These are phyloP conservation scores for Furcula furcula DNA, from an alignment of 2,888 invertebrate genomes.

Conservation along the genomic window DNA sequence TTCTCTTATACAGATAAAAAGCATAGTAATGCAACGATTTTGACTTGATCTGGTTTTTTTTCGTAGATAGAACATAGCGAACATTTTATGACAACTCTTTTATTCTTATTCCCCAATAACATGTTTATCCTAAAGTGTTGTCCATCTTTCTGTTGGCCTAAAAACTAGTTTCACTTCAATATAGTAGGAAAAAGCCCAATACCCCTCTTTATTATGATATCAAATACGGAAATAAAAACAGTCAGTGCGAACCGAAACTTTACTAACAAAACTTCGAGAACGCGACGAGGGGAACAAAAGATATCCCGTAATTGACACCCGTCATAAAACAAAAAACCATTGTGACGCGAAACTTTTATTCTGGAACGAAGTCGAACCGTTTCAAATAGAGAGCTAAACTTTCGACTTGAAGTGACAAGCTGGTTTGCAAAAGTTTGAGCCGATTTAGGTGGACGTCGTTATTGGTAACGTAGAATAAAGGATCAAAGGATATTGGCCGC, in stretches of 20 bases:
- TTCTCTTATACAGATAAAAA: too few relatives aligned
- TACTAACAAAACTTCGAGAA: conserved; percentile 26
- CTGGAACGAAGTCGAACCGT: conserved; percentile 34
- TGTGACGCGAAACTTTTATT: conserved; percentile 35
- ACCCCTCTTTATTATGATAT: conserved; percentile 21
- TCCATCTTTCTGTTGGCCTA: neutral
- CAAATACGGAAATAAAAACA: conserved; percentile 33
- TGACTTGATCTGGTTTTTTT: too few relatives aligned
- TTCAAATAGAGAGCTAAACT: conserved; percentile 40
- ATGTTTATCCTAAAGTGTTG: too few relatives aligned
- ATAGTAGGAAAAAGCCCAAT: neutral
- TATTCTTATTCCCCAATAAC: too few relatives aligned
- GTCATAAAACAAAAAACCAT: conserved; percentile 46
- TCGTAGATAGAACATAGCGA: too few relatives aligned
- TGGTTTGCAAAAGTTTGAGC: conserved; percentile 38
- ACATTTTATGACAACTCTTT: too few relatives aligned
- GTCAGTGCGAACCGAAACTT: conserved; percentile 21
- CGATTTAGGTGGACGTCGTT: conserved; percentile 26
- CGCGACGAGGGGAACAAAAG: conserved; percentile 39
- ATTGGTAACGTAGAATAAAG: conserved; percentile 19
- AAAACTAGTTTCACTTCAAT: neutral
- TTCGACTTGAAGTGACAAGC: conserved; percentile 52
- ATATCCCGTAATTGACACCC: conserved; percentile 49
- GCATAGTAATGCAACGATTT: too few relatives aligned
- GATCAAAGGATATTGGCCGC: too few relatives aligned